Conservation (phyloP, 2,797 vertebrate genomes). For the Crenuchus spilurus region DNA sequence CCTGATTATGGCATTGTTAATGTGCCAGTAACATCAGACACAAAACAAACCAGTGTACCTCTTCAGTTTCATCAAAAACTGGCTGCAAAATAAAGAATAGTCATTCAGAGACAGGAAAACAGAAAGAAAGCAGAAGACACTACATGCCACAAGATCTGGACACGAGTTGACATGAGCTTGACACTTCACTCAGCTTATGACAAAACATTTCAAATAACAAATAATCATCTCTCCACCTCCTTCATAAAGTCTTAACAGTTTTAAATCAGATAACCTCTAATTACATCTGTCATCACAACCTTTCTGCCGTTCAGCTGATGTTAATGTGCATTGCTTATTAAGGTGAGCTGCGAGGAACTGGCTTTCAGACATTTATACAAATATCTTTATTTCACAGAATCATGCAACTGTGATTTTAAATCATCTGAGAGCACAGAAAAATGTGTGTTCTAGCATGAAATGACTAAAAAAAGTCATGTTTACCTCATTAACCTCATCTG, state of each 20-base stretch:
- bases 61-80: slow-evolving; percentile 65
- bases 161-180: background rate
- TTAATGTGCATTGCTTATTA: background rate
- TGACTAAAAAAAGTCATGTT: slow-evolving; percentile 10
- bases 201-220: background rate
- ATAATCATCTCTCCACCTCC: background rate
- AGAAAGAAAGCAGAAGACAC: slow-evolving; percentile 5
- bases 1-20: background rate
- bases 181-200: background rate
- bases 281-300: background rate
- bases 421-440: background rate
- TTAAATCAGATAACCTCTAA: background rate
- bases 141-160: slow-evolving; percentile 30
- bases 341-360: background rate
- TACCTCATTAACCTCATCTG: slow-evolving; percentile 51
- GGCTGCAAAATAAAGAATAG: slow-evolving; percentile 67
- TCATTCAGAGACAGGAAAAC: background rate
- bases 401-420: background rate
- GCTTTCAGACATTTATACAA: background rate
- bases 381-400: background rate
- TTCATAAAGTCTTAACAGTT: background rate
- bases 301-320: background rate
- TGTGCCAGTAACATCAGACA: background rate
- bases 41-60: slow-evolving; percentile 41
- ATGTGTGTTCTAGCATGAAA: background rate